Evolutionary conservation across 2,113 vertebrate species (phyloP), one percentile per base, ranked within the genome.

Genomic region (Emydura subglobosa): DNA sequence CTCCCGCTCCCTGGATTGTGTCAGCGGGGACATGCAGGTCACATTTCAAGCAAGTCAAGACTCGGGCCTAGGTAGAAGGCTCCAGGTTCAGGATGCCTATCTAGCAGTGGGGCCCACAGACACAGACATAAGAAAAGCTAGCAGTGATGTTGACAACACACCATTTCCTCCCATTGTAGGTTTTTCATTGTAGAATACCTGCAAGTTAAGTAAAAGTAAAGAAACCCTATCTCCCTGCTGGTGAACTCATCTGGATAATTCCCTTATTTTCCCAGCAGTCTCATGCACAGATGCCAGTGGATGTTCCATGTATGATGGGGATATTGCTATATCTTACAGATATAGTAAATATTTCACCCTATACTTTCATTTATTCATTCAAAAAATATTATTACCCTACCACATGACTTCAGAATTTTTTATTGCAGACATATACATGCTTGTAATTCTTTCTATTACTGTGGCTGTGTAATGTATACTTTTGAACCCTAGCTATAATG

Each of bases 401-500:
- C 1, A 0, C 84, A 86, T 91, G 90, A 88, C 82, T 90, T 92
- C 61, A 42, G n/a, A 94, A 39, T 87, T 68, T 91, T 93, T 97
- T 93, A 91, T 79, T 91, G 79, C 24, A 87, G 84, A 90, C 92
- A 94, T 94, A 96, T 95, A 84, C 90, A 96, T 95, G 94, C 51
- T 0, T 96, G 89, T 90, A 86, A 86, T 17, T 92, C 82, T 82
- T 74, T 91, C 96, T 87, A 84, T 96, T 95, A 89, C 86, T 90
- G 78, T 95, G 84, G 74, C 88, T 95, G 4, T 72, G 78, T 86
- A 92, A 96, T 82, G 54, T 95, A 94, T 87, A 93, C 88, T 94
- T 97, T 76, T 96, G 92, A 92, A 96, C 95, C 89, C 90, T 39
- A 95, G 42, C 39, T 93, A 89, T 95, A 94, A 96, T 84, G 11